Base-by-base conservation (phyloP, 2,113 vertebrate species). In the Psammodynastes pulverulentus region DNA sequence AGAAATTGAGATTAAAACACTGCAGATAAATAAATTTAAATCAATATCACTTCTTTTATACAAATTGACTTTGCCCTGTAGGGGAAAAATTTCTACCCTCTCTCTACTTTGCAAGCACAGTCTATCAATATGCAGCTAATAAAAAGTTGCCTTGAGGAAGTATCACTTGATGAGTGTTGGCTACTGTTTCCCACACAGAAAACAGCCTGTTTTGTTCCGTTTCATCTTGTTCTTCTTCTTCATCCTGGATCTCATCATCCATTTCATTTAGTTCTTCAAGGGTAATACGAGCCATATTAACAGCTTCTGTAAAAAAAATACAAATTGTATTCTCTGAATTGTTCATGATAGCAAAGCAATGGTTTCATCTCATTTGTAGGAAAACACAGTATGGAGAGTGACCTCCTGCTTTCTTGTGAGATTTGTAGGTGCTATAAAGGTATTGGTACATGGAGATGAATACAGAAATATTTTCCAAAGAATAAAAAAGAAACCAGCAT, bases 131-230 rank as follows among this genome's bases (percentile, higher is more conserved):
- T 54, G 21, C 45, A 62, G n/a, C n/a, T 21, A 87, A 49, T 90
- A 86, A 21, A 7, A 9, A 19, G 29, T 43, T 94, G 98, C 98
- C 98, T 97, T 89, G 90, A 29, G 98, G 98, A 3, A 98, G 97
- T 0, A 96, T 95, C 93, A 98, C 98, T 5, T 98, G 98, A 92
- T 98, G 98, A 2, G 97, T 97, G 91, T 97, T 97, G 89, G 97
- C 98, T 0, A 98, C 97, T 0, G 96, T 96, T 94, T 97, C 97
- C 98, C 98, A 98, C 90, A 98, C 97, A 1, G 95, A 91, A 92
- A 98, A 97, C 93, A 98, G 94, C 5, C 91, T 95, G 15, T 94
- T 93, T 12, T 94, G 88, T 0, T 97, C 95, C 9, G 96, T 96
- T 1, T 95, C 97, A 3, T 92, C 97, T 88, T 94, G 96, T 45